phyloP scores from a whole-genome alignment of 1,140 invertebrate species.

The Dendroctonus valens region DNA sequence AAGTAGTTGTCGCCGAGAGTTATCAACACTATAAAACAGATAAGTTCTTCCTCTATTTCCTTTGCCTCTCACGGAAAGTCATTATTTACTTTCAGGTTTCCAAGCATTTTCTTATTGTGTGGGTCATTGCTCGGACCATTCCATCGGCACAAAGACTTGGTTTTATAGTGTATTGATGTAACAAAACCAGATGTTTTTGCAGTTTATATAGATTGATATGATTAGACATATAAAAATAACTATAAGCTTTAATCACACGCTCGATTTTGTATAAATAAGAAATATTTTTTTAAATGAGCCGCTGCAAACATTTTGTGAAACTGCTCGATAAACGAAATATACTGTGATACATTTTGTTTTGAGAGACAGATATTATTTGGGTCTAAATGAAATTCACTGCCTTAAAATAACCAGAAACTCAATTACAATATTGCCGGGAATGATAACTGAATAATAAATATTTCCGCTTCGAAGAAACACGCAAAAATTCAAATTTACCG shows the following conservation, averaged over 20 bases:
- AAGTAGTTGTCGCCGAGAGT: background rate
- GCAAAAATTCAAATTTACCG: conserved; percentile 22
- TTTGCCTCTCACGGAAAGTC: conserved; percentile 1
- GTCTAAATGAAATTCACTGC: too few species aligned
- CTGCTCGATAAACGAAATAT: too few species aligned
- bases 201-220: too few species aligned
- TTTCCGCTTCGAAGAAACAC: conserved; percentile 10
- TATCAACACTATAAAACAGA: background rate
- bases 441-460: conserved; percentile 19
- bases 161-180: too few species aligned
- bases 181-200: too few species aligned
- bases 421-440: conserved; percentile 13
- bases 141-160: background rate
- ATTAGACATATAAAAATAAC: too few species aligned
- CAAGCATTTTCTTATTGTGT: conserved; percentile 1
- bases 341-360: too few species aligned
- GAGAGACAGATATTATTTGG: too few species aligned
- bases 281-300: too few species aligned
- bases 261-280: too few species aligned
- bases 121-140: background rate
- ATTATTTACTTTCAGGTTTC: conserved; percentile 1
- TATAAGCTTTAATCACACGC: too few species aligned
- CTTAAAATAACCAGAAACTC: background rate
- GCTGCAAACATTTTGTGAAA: too few species aligned
- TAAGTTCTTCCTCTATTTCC: background rate